Evolutionary conservation across 2,888 invertebrate species (phyloP), one percentile per base, ranked within the genome.

Genomic region (Bombyx huttoni): DNA sequence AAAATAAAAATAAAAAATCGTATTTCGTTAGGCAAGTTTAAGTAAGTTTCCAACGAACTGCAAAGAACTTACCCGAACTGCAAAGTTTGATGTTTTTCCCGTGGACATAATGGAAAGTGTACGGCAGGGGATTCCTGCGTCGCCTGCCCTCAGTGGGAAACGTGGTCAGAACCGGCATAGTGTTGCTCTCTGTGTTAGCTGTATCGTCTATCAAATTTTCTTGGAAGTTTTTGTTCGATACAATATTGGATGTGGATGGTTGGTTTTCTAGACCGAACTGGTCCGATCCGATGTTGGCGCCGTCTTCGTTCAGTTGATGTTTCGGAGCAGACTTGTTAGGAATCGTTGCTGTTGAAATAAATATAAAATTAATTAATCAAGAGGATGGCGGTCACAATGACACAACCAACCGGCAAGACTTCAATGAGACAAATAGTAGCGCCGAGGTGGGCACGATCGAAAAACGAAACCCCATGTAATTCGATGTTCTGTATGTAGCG

Each of bases 81-180:
- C 78, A 80, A 7, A 95, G 85, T 58, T 91, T 91, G 46, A 97
- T 91, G 78, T 98, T 96, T 61, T 93, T 91, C 0, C 97, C 97
- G 68, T 95, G 96, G 62, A 94, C 91, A 60, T 94, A 94, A 65
- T 95, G 93, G 70, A 95, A 94, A 49, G 94, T 94, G 62, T 92
- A 94, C 1, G 87, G 88, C 40, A 81, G 56, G 13, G 86, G 77
- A 6, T 79, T 77, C 53, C 86, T 80, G 0, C 78, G 82, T 47
- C 80, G 59, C 13, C 58, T 58, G 8, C 55, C 47, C 34, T 64
- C 62, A 2, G 59, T 57, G 7, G 60, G 60, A 7, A 59, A 58
- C 13, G 62, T 54, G n/a, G 51, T 47, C 10, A 34, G 33, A 0
- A 46, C 40, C 0, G 53, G 47, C 5, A 34, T 46, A 8, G 49